Evolutionary conservation across 2,888 invertebrate genomes (phyloP), one percentile per base, ranked within the genome.

Genomic region (Iphiclides podalirius): DNA sequence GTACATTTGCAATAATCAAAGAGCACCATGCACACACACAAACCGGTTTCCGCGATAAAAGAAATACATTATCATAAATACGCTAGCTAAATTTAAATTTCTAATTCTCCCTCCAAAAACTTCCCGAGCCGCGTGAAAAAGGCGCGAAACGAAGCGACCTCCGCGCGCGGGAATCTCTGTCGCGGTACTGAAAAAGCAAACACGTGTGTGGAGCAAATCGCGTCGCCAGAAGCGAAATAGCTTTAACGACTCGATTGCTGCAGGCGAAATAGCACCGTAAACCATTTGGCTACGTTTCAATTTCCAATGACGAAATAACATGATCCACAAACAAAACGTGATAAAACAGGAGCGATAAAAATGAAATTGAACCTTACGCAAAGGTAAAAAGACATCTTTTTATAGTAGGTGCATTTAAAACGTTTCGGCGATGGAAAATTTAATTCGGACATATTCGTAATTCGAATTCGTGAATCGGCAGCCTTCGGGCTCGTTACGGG

Each of bases 121-220:
- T 63, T 60, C 55, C 11, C 57, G 55, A 55, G 52, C 36, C 42
- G 47, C 50, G 57, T 64, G 68, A 67, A 46, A 57, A 57, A 52
- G 59, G 61, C 62, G 63, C 55, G 64, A 60, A 58, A 64, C 60
- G 59, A n/a, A n/a, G 60, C 57, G 49, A 47, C 53, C 58, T 61
- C 73, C 72, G 63, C 58, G 52, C 70, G 63, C 70, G 53, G 54
- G 57, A 70, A 70, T 71, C 64, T 63, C 76, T 70, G 62, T 66
- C 72, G 72, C 70, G 72, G 58, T 61, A 83, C 83, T 83, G 81
- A 75, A 74, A 75, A 73, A 65, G 58, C 52, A 58, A 72, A 63
- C 82, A 81, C 79, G 79, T 81, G 82, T 70, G 76, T 63, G 59
- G 64, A 61, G 67, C 63, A 66, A 59, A 63, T 62, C 59, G 54